Evolutionary conservation across 2,113 vertebrate genomes (phyloP), one percentile per base, ranked within the genome.

Genomic region (Larimichthys polyactis): DNA sequence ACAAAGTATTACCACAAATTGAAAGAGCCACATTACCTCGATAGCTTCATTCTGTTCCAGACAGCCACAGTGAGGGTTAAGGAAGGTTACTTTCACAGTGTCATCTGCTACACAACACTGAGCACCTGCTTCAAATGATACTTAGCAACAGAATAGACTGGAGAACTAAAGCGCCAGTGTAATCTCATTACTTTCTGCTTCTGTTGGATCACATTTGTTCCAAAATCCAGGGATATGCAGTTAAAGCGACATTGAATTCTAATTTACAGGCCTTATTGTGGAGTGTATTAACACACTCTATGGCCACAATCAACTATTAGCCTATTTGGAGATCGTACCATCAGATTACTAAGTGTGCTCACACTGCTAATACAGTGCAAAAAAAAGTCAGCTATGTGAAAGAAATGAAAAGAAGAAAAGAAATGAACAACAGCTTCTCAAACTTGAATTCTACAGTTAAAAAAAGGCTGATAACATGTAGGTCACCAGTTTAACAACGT

Each of bases 1-100:
- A 58, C 70, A 78, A 69, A 84, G 73, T 55, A 79, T 74, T 73
- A 46, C 51, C 68, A 85, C 76, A 77, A 83, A 84, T 82, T 82
- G 52, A 71, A 77, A 69, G 43, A 81, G 16, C 52, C 51, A 59
- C 79, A 80, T 85, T 87, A 79, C 59, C 71, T 54, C 12, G 29
- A 55, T 57, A 57, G 40, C 64, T 74, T 75, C 43, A 64, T 73
- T 86, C 44, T 69, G 6, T 69, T 82, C 58, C 58, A 69, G 9
- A 54, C 36, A 55, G 49, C 73, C 54, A 24, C 55, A 52, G 43
- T 40, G 57, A 78, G 59, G 65, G 66, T 82, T 40, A 9, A 36
- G 58, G 32, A 67, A 75, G 67, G 80, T 58, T 78, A 46, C 65
- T 54, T 78, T 71, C 19, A 63, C 19, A 70, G 60, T 74, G 46